Evolutionary conservation across 2,888 invertebrate genomes (phyloP), one percentile per base, ranked within the genome.

Genomic region (Sicus ferrugineus): DNA sequence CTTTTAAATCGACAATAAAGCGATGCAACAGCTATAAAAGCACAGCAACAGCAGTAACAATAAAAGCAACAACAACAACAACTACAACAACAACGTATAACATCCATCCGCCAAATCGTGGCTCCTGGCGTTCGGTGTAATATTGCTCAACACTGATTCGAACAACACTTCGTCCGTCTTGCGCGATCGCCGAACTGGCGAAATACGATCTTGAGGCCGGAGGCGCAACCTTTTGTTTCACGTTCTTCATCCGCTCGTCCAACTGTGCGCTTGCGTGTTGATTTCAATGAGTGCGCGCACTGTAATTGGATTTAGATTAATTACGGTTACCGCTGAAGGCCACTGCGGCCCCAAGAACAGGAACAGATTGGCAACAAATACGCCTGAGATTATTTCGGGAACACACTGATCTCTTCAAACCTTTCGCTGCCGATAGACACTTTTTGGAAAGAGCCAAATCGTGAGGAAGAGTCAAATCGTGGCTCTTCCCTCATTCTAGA

Each of bases 121-220:
- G 52, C 64, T 66, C 34, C 70, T 67, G 72, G 73, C 77, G 75
- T 77, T 75, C 76, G 76, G 75, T 79, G 77, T 81, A 81, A 81
- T 82, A 79, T 81, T 79, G 81, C 77, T 80, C 83, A 82, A 83
- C 83, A 82, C 83, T 83, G 83, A 83, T 83, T 84, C 82, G 80
- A 80, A 81, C 83, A 83, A 84, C 83, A 82, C 84, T 80, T 82
- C 77, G 79, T 81, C 81, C 80, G 81, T 82, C 84, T 83, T 83
- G 83, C 84, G 82, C 83, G 78, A 76, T 74, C 73, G 73, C 73
- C 72, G 76, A 76, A 5, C 26, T 54, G 26, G 28, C 78, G 76
- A 76, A 79, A 79, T 79, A 77, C 69, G 75, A 75, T 73, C 70
- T 72, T 61, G 58, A 21, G 67, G 64, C 70, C 73, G 34, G 42